A percentile compares a stretch with the other conserved stretches of the same genome.
Conservation (phyloP, 2,113 vertebrate genomes). For the Herpetotheres cachinnans region DNA sequence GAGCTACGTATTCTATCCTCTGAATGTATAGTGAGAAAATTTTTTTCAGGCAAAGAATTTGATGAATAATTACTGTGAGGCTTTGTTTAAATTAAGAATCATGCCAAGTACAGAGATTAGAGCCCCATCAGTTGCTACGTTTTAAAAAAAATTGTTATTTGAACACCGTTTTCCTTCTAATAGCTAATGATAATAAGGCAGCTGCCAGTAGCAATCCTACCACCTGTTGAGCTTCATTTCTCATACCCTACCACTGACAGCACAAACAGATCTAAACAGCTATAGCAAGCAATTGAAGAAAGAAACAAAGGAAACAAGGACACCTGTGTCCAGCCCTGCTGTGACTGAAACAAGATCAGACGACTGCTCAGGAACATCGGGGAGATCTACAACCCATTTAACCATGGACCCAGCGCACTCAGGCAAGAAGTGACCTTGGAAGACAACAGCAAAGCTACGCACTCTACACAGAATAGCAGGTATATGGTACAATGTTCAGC, state of each 20-base stretch:
- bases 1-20: neutral
- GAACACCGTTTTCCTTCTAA: neutral
- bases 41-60: neutral
- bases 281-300: neutral
- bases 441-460: neutral
- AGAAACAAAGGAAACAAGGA: neutral
- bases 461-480: neutral
- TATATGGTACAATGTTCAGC: rapidly evolving
- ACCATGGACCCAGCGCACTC: rapidly evolving
- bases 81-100: neutral
- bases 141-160: neutral
- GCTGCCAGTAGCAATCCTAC: neutral
- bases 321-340: neutral
- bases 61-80: neutral
- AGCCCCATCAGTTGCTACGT: neutral
- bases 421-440: neutral
- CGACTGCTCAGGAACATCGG: neutral
- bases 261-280: neutral
- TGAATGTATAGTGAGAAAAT: neutral
- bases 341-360: neutral
- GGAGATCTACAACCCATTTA: neutral
- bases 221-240: neutral
- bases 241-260: neutral
- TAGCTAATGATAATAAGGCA: neutral
- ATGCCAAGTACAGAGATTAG: neutral